These are phyloP conservation scores for Coccyzus lansbergi DNA, from an alignment of 2,797 vertebrate genomes.

Conservation along the genomic window DNA sequence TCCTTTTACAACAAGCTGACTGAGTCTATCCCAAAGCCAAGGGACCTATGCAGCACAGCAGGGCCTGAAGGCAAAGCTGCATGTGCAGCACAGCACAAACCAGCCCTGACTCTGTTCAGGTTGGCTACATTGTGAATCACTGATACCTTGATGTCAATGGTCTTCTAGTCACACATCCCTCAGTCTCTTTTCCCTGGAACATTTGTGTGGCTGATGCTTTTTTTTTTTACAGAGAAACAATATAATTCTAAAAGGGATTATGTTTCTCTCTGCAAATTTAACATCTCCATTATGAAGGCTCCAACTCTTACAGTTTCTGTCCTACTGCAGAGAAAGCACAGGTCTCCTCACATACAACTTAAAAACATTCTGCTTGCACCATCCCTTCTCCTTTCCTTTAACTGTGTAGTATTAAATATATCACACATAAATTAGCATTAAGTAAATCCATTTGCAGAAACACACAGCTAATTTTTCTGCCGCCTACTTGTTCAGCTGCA, in stretches of 20 bases:
- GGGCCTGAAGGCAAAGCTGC: neutral
- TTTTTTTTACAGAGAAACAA: neutral
- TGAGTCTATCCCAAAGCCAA: neutral
- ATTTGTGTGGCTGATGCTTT: neutral
- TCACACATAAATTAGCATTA: neutral
- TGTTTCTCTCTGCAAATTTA: neutral
- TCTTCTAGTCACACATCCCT: neutral
- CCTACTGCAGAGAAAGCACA: neutral
- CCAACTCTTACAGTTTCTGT: neutral
- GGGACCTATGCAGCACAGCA: neutral
- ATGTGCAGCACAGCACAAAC: neutral
- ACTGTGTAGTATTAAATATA: neutral
- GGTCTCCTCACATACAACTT: neutral
- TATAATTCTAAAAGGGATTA: neutral
- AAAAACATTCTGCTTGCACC: neutral
- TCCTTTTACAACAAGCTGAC: neutral
- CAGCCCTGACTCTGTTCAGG: neutral
- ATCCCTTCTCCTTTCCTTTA: neutral
- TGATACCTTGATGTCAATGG: rapidly evolving
- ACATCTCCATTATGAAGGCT: neutral
- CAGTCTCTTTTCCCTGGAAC: neutral
- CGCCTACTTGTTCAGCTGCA: neutral
- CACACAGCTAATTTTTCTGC: neutral
- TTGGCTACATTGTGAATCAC: neutral
- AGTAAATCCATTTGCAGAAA: neutral